A percentile compares a stretch with the other conserved stretches of the same genome.
Conservation (phyloP, 1,140 invertebrate species). For the Drosophila obscura region DNA sequence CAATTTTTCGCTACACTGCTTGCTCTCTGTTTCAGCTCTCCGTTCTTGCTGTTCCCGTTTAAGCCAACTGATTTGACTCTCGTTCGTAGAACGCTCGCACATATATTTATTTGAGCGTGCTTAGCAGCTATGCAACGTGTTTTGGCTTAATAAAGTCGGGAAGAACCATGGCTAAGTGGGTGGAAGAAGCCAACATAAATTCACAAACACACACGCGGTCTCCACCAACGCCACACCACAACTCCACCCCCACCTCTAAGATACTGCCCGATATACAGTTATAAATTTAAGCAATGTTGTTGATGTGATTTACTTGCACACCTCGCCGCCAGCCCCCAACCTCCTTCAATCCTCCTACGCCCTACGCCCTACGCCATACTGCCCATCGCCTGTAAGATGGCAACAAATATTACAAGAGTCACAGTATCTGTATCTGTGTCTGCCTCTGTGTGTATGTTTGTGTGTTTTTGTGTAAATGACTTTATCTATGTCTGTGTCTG, state of each 20-base stretch:
- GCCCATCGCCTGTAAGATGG: conserved; percentile 74
- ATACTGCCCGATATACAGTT: conserved; percentile 55
- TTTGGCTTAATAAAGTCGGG: conserved; percentile 81
- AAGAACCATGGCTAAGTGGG: conserved; percentile 76
- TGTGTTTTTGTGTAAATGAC: conserved; percentile 67
- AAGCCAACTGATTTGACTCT: conserved; percentile 35
- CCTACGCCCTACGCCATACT: conserved; percentile 3
- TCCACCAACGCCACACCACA: background rate
- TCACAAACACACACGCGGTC: conserved; percentile 37
- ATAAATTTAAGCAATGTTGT: conserved; percentile 77
- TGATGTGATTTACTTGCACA: conserved; percentile 82
- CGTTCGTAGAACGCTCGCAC: conserved; percentile 19
- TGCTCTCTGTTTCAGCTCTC: background rate
- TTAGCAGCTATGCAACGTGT: conserved; percentile 77
- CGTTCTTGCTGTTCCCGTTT: no score
- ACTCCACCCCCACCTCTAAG: background rate
- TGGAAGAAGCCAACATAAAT: conserved; percentile 74
- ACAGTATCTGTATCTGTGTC: conserved; percentile 30
- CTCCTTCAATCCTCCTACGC: background rate
- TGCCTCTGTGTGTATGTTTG: conserved; percentile 9
- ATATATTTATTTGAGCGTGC: conserved; percentile 72
- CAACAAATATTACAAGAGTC: conserved; percentile 74
- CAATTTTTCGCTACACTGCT: no score
- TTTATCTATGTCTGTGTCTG: conserved; percentile 61
- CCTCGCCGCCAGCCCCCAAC: conserved; percentile 29